A percentile compares a stretch with the other conserved stretches of the same genome.
Evolutionary conservation across 2,888 invertebrate genomes (phyloP).

Genomic region (Xestia ashworthii): DNA sequence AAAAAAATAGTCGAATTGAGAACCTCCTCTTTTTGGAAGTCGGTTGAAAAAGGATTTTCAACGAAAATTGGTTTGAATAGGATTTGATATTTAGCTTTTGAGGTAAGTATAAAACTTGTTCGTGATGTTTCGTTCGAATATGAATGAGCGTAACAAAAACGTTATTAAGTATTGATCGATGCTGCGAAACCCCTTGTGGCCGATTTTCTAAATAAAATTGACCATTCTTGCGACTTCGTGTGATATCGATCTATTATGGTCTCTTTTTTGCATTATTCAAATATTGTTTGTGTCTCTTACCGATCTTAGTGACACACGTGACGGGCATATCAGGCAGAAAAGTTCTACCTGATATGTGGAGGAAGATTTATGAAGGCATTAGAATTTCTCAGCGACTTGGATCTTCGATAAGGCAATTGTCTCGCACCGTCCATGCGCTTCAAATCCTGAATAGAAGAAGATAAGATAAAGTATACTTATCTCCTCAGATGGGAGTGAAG

Average conservation of each 20-base stretch:
- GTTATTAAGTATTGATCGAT: too few relatives aligned
- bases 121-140: background rate
- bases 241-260: background rate
- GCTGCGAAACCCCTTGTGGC: background rate
- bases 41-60: too few relatives aligned
- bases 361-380: background rate
- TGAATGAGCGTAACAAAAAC: too few relatives aligned
- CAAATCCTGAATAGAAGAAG: constrained; percentile 14
- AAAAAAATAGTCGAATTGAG: too few relatives aligned
- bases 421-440: background rate
- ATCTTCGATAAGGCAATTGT: constrained; percentile 17
- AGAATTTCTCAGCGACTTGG: background rate
- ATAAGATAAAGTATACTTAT: constrained; percentile 30
- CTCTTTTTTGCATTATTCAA: background rate
- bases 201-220: background rate
- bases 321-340: background rate
- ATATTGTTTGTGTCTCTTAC: background rate
- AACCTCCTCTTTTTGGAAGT: too few relatives aligned
- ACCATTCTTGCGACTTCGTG: background rate
- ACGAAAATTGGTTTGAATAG: too few relatives aligned
- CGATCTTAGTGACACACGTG: background rate
- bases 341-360: background rate
- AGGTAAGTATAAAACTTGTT: too few relatives aligned
- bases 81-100: too few relatives aligned
- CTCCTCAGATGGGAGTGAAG: constrained; percentile 5